Evolutionary conservation across 1,140 invertebrate species (phyloP).

Genomic region (Drosophila setifemur): DNA sequence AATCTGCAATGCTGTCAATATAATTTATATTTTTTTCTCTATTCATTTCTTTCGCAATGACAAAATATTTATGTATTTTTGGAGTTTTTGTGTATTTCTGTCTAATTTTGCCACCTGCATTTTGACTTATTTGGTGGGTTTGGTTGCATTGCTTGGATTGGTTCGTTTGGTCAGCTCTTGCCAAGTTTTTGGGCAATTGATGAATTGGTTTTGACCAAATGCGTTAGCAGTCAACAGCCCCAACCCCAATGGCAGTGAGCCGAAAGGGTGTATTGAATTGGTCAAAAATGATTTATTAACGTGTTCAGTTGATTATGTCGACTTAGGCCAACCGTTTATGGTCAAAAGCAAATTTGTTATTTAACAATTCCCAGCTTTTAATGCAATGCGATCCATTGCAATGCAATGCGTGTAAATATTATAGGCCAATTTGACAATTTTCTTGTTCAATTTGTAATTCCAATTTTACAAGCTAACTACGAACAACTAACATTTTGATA

Average conservation of each 20-base stretch:
- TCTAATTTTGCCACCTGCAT: constrained; percentile 80
- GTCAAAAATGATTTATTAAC: constrained; percentile 77
- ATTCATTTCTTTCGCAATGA: constrained; percentile 23
- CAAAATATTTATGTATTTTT: constrained; percentile 55
- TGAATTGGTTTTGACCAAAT: constrained; percentile 77
- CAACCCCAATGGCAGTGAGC: constrained; percentile 52
- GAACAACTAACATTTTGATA: constrained; percentile 51
- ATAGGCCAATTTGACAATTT: constrained; percentile 37
- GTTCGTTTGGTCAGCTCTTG: constrained; percentile 25
- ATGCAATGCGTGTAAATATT: constrained; percentile 61
- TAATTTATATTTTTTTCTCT: constrained; percentile 26
- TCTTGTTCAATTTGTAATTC: constrained; percentile 50
- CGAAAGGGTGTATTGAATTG: constrained; percentile 67
- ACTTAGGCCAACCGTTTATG: constrained; percentile 50
- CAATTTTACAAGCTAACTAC: constrained; percentile 48
- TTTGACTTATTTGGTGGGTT: constrained; percentile 73
- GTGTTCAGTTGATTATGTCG: constrained; percentile 74
- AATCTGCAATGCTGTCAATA: constrained; percentile 62
- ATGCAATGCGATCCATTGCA: constrained; percentile 59
- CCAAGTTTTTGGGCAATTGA: constrained; percentile 69
- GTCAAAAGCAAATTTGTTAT: constrained; percentile 70
- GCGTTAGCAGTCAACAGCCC: constrained; percentile 48
- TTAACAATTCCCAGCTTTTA: constrained; percentile 62
- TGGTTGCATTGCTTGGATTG: constrained; percentile 18
- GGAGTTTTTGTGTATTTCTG: constrained; percentile 58